A percentile compares a stretch with the other conserved stretches of the same genome.
These are phyloP conservation scores for Idris sp. DNA, from an alignment of 1,140 invertebrate genomes.

Conservation along the genomic window DNA sequence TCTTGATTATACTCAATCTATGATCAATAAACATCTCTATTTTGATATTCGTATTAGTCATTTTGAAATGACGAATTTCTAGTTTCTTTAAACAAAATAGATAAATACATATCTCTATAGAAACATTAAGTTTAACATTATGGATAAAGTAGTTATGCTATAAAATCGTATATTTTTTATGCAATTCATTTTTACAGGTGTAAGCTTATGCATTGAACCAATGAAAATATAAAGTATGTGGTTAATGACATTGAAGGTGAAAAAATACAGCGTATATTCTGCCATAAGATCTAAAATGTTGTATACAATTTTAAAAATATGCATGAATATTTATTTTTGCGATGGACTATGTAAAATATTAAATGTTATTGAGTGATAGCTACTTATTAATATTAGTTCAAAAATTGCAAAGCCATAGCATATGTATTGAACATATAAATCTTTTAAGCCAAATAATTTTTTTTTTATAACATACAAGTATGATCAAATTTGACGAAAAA, in stretches of 20 bases:
- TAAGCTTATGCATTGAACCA: slow-evolving; percentile 26
- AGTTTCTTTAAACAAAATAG: no score
- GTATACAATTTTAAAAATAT: slow-evolving; percentile 31
- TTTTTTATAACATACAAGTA: no score
- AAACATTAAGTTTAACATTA: no score
- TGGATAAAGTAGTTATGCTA: slow-evolving; percentile 14
- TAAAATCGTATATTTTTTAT: slow-evolving; percentile 4
- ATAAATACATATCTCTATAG: no score
- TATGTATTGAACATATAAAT: slow-evolving; percentile 23
- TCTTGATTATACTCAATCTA: not conserved
- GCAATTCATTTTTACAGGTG: slow-evolving; percentile 4
- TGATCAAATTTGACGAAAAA: no score
- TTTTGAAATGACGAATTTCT: slow-evolving; percentile 37
- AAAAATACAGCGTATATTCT: slow-evolving; percentile 17
- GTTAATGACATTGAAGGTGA: slow-evolving; percentile 14
- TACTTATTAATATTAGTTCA: slow-evolving; percentile 45
- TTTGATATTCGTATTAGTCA: slow-evolving; percentile 42
- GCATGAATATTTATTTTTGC: slow-evolving; percentile 35
- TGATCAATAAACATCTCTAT: slow-evolving; percentile 7
- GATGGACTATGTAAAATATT: slow-evolving; percentile 21
- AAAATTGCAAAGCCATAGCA: slow-evolving; percentile 36
- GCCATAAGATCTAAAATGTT: slow-evolving; percentile 40
- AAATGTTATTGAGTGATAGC: slow-evolving; percentile 36
- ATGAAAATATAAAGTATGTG: slow-evolving; percentile 24
- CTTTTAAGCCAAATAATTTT: slow-evolving; percentile 42